phyloP scores from a whole-genome alignment of 2,797 vertebrate genomes.

The Enteromius viviparus region DNA sequence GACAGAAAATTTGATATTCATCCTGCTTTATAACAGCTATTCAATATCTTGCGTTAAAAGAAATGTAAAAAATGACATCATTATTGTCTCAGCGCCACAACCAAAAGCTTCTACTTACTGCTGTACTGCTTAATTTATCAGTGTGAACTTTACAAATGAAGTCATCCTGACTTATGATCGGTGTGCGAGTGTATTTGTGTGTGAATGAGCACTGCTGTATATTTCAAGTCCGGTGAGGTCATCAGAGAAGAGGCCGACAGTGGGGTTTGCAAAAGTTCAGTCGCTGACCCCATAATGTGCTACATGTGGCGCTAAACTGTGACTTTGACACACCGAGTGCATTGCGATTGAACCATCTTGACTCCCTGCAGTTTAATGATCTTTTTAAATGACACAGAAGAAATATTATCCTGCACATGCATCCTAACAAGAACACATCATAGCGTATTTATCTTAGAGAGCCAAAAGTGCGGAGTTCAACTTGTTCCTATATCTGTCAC shows the following conservation, averaged over 20 bases:
- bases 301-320: slow-evolving; percentile 41
- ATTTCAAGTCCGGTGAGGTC: slow-evolving; percentile 35
- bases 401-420: slow-evolving; percentile 26
- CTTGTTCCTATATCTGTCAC: no score
- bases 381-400: slow-evolving; percentile 28
- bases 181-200: slow-evolving; percentile 17
- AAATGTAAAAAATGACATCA: neutral
- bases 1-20: neutral
- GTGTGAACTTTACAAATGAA: slow-evolving; percentile 41
- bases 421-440: slow-evolving; percentile 22
- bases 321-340: slow-evolving; percentile 34
- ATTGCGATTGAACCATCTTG: slow-evolving; percentile 11
- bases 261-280: slow-evolving; percentile 28
- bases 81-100: neutral
- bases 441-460: slow-evolving; percentile 5
- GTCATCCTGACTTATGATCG: slow-evolving; percentile 41
- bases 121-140: neutral
- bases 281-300: slow-evolving; percentile 41
- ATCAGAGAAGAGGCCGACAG: slow-evolving; percentile 9
- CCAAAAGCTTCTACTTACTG: slow-evolving; percentile 8
- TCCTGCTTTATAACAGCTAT: slow-evolving; percentile 1
- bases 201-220: slow-evolving; percentile 36
- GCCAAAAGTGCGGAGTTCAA: neutral
- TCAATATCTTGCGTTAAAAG: neutral
- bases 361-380: slow-evolving; percentile 28